These are phyloP conservation scores for Pluvialis apricaria DNA, from an alignment of 2,113 vertebrate species.

Conservation along the genomic window DNA sequence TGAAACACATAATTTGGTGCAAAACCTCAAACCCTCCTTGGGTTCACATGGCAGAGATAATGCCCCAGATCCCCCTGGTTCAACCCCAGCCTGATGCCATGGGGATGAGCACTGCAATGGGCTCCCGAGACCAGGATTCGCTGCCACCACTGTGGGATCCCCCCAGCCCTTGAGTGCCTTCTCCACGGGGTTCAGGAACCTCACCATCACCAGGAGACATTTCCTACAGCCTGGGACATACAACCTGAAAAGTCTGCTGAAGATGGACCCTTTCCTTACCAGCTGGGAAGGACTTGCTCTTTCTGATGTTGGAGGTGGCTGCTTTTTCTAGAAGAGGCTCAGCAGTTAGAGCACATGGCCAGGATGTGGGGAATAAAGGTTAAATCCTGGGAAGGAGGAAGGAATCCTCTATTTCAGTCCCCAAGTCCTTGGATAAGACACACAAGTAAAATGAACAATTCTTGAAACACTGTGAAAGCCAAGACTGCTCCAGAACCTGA, in stretches of 20 bases:
- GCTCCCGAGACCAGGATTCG: not conserved
- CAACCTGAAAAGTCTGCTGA: not conserved
- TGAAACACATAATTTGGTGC: not conserved
- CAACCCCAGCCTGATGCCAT: not conserved
- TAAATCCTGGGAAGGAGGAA: not conserved
- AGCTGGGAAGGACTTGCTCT: not conserved
- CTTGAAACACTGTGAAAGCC: not conserved
- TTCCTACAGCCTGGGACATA: not conserved
- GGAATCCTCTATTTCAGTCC: not conserved
- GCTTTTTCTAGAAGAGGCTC: not conserved
- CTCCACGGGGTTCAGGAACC: not conserved
- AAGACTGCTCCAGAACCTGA: not conserved
- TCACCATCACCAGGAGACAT: not conserved
- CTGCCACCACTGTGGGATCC: not conserved
- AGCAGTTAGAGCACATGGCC: not conserved
- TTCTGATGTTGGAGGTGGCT: not conserved
- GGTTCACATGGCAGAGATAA: not conserved
- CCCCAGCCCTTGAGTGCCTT: not conserved
- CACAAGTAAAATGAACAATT: not conserved
- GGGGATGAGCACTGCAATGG: not conserved
- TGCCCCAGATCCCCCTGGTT: not conserved
- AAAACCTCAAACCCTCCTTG: not conserved
- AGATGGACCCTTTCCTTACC: not conserved
- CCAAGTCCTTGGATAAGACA: not conserved
- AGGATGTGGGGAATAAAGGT: not conserved